Evolutionary conservation across 2,888 invertebrate species (phyloP), one percentile per base, ranked within the genome.

Genomic region (Electrophaes corylata): DNA sequence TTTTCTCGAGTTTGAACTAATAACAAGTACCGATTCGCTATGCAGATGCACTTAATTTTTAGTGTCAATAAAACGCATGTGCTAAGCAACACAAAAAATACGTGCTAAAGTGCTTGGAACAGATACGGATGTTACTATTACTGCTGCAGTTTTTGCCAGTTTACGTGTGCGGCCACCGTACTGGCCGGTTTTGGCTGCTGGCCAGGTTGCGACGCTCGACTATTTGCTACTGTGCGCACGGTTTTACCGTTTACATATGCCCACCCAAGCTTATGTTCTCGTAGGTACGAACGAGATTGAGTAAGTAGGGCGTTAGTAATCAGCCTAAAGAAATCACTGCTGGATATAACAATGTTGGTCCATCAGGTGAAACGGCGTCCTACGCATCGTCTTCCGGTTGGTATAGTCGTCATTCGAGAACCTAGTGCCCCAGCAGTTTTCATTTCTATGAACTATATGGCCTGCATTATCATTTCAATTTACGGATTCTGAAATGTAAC

Each of bases 151-250:
- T 79, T 75, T 79, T 78, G 58, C 67, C 70, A 69, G 69, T 78
- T 73, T 72, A 73, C 76, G 73, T 74, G 70, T 74, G 75, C 76
- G 75, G 70, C 72, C 68, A 75, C 71, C 70, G 70, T 73, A 72
- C 72, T 65, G 69, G 72, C 70, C 62, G 48, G 64, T 67, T 71
- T 76, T 84, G 85, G 85, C 80, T 35, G 18, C 6, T 26, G 29
- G 78, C 85, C 85, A 85, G 64, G 61, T 52, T 63, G 60, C 50
- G 59, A 56, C 48, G 52, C 54, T 53, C 64, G 66, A 66, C 75
- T 73, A 73, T 79, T 80, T 76, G 70, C 72, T 67, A 69, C 68
- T 69, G 65, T 72, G 71, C 66, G 70, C 71, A 68, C 57, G 70
- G 70, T 60, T 69, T 71, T 72, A 72, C 70, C 63, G 62, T 68